A percentile compares a stretch with the other conserved stretches of the same genome.
These are phyloP conservation scores for Poeciliopsis presidionis DNA, from an alignment of 2,797 vertebrate genomes.

Conservation along the genomic window DNA sequence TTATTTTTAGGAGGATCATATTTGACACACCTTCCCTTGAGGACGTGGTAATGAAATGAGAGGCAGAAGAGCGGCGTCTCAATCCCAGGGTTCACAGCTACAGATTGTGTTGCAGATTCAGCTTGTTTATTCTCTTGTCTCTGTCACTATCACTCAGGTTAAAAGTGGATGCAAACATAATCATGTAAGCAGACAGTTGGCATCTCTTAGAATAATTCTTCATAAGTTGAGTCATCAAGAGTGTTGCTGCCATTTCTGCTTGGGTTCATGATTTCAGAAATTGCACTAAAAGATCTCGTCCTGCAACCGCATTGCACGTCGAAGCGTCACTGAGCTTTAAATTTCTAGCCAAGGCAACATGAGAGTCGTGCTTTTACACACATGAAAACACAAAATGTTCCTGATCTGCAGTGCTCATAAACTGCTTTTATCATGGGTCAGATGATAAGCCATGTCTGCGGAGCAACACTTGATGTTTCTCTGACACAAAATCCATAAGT, in stretches of 20 bases:
- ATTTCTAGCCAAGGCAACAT: background rate
- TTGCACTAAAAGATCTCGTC: constrained; percentile 2
- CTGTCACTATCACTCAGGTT: background rate
- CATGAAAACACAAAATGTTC: background rate
- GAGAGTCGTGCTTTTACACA: background rate
- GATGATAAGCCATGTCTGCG: background rate
- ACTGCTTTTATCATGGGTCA: background rate
- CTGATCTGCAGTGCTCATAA: background rate
- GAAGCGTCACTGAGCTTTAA: background rate
- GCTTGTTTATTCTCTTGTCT: constrained; percentile 39
- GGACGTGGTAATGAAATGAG: constrained; percentile 14
- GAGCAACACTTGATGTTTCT: constrained; percentile 12
- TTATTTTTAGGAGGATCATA: background rate
- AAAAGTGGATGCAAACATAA: constrained; percentile 20
- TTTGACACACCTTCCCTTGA: constrained; percentile 7
- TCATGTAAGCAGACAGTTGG: constrained; percentile 23
- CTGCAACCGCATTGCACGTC: background rate
- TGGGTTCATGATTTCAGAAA: background rate
- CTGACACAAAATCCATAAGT: background rate
- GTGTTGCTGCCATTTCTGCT: constrained; percentile 16
- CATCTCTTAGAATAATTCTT: constrained; percentile 22
- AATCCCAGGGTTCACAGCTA: constrained; percentile 12
- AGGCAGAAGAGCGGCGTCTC: constrained; percentile 7
- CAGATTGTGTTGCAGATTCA: constrained; percentile 21
- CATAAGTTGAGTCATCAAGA: constrained; percentile 7